Percentiles rank a stretch among this genome's conserved stretches.
These are phyloP conservation scores for Trichogramma dendrolimi DNA, from an alignment of 2,888 invertebrate species.

Conservation along the genomic window DNA sequence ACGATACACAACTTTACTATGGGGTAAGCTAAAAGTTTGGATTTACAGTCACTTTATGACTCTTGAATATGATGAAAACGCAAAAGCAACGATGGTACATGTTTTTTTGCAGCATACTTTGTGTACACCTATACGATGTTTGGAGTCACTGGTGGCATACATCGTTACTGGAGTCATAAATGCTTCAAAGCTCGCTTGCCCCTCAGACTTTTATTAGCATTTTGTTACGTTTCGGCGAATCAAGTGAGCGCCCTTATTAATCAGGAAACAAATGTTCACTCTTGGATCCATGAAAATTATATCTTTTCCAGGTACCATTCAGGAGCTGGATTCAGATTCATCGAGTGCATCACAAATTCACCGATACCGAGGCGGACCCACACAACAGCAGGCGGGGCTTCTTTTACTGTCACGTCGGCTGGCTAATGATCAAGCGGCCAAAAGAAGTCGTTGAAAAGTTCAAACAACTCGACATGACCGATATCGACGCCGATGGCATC, in stretches of 20 bases:
- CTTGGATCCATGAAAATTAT: too few relatives aligned
- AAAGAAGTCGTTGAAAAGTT: constrained; percentile 69
- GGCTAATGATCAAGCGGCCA: constrained; percentile 77
- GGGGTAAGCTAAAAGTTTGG: constrained; percentile 8
- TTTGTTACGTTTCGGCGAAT: constrained; percentile 29
- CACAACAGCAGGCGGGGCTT: constrained; percentile 78
- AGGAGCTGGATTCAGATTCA: constrained; percentile 71
- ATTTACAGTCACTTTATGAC: background rate
- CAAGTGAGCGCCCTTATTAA: constrained; percentile 26
- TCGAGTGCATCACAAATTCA: constrained; percentile 75
- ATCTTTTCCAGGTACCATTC: constrained; percentile 9
- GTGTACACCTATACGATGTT: constrained; percentile 15
- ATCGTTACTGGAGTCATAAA: constrained; percentile 33
- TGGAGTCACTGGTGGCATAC: constrained; percentile 29
- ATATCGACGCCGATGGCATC: constrained; percentile 67
- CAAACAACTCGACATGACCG: constrained; percentile 68
- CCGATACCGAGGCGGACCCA: constrained; percentile 72
- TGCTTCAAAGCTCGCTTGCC: constrained; percentile 29
- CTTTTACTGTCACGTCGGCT: constrained; percentile 85
- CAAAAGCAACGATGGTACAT: background rate
- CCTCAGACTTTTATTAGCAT: constrained; percentile 26
- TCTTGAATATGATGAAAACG: background rate
- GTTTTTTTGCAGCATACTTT: constrained; percentile 7
- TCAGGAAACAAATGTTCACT: too few relatives aligned
- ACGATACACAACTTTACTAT: constrained; percentile 8